Evolutionary conservation across 1,140 invertebrate species (phyloP), one percentile per base, ranked within the genome.

Genomic region (Ceratina australensis): DNA sequence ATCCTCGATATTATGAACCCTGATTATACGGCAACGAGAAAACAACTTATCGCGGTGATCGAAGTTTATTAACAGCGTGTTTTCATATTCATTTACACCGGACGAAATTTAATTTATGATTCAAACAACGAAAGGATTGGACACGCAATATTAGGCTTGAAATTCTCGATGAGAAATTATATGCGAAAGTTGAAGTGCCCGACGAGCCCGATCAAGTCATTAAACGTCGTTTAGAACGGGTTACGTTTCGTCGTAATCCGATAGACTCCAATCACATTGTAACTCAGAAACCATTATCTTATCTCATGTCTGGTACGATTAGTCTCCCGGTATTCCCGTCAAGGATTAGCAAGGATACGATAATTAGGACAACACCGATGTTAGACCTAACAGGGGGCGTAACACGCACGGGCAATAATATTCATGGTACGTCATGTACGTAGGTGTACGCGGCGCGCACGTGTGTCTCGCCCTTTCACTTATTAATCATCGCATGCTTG

Each of bases 351-450:
- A 63, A 81, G 74, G 68, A 64, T 78, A 50, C 68, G 24, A 82
- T 82, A 73, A 83, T 83, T 78, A 78, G 79, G 74, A 78, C 80
- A 82, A 81, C 74, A 26, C 24, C 56, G 64, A 78, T 50, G 33
- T 47, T 57, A 64, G 54, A 50, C 28, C 12, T 57, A 57, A 67
- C 47, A 28, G 22, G 73, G n/a, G 28, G 18, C 28, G 7, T 54
- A 71, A 54, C 22, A 52, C 20, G 18, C 18, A 47, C 13, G 50
- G 28, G 50, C 67, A 71, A 63, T 71, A 71, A 63, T 42, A 60
- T 50, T 42, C 66, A 69, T 52, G 24, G 28, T 22, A n/a, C 12
- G n/a, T 71, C 49, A 15, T 24, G 47, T 33, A n/a, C n/a, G n/a
- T 42, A 5, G 33, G 33, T 10, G 33, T 42, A 42, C 33, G 33